Evolutionary conservation across 37 sponge, comb jelly and placozoan genomes (phyloP), one percentile per base, ranked within the genome.

Genomic region (Haliclona indistincta): DNA sequence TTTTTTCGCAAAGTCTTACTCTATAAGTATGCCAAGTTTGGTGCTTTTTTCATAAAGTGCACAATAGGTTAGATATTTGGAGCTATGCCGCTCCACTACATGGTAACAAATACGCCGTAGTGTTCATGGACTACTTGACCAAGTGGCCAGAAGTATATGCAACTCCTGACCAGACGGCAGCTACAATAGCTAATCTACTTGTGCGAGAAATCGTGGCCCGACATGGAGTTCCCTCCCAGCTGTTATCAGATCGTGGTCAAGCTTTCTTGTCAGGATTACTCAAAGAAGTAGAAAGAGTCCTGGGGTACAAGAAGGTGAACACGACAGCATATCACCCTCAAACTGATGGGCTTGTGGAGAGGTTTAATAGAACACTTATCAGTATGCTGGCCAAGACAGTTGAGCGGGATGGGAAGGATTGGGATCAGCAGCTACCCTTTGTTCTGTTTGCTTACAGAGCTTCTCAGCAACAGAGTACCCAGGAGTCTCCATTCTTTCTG

Each of bases 21-120:
- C n/a, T n/a, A n/a, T n/a, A n/a, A n/a, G n/a, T n/a, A n/a, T n/a
- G n/a, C n/a, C n/a, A n/a, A n/a, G n/a, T n/a, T n/a, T n/a, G n/a
- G n/a, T n/a, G n/a, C n/a, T n/a, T n/a, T n/a, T n/a, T n/a, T n/a
- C n/a, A n/a, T n/a, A n/a, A n/a, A n/a, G n/a, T n/a, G n/a, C n/a
- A n/a, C n/a, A n/a, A n/a, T n/a, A n/a, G n/a, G n/a, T n/a, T 85
- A 39, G 86, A 85, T 68, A 79, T 85, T 15, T 41, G 63, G 23
- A 56, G 72, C 17, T 53, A 74, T 17, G 81, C 76, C 17, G 15
- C 15, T 55, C 67, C 88, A 4, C 51, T 30, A 1, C 22, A 51
- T 5, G 78, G 78, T 4, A 77, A 77, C 49, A 64, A 66, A 1
- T 77, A 77, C 34, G 68, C 43, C 26, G 47, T 77, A 2, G 56